Evolutionary conservation across 2,888 invertebrate species (phyloP), one percentile per base, ranked within the genome.

Genomic region (Rapana venosa): DNA sequence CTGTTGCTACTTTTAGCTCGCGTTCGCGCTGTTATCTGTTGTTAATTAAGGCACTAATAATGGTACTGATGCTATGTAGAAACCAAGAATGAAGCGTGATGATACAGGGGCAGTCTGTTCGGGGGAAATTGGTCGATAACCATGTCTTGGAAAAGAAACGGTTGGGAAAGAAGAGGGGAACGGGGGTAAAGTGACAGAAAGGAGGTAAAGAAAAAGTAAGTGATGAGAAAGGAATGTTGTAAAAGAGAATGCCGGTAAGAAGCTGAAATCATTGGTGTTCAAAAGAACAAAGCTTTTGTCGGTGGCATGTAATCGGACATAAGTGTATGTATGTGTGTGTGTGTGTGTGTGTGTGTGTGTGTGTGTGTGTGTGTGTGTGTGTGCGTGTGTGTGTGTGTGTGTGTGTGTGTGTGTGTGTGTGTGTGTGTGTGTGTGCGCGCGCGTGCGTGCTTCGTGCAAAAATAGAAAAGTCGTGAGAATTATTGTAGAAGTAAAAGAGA

Each of bases 331-430:
- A 26, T 66, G 66, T 66, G 66, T 66, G 66, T 66, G 66, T 66
- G 66, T 13, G 66, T 66, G 66, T 66, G 66, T 13, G 66, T 66
- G 66, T 66, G 66, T 66, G 66, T 66, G 66, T 66, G 66, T 66
- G 66, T 66, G 66, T 66, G 66, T 66, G 66, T 66, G 66, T 66
- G 26, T 26, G 66, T 66, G 66, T 66, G 66, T 66, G 66, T 66
- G 66, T 66, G 66, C 13, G 66, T 66, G 66, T 66, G 66, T 66
- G 66, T 66, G 66, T 66, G 66, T 66, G 66, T 66, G 66, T 66
- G 66, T 66, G 66, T 66, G 66, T 66, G 66, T 66, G 66, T 66
- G 66, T 66, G 66, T 66, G 66, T 66, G 66, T 66, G 66, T 66
- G 66, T 66, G 26, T 26, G 66, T 66, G 66, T 66, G 66, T 66